Evolutionary conservation across 2,113 vertebrate genomes (phyloP).

Genomic region (Genyomyrus donnyi): DNA sequence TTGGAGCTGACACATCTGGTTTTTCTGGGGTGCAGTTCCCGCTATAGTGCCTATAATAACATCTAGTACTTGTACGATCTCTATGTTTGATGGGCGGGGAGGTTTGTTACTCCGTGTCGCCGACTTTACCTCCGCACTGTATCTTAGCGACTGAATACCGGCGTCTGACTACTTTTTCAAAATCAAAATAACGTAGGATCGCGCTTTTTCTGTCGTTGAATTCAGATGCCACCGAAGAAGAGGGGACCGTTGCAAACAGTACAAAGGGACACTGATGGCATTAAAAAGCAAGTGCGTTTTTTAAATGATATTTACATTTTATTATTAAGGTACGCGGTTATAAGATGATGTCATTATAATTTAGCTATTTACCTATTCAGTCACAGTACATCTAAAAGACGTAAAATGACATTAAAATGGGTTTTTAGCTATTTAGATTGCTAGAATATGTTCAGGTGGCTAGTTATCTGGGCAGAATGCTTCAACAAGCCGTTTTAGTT

Average conservation of each 20-base stretch:
- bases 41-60: background rate
- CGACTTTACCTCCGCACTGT: background rate
- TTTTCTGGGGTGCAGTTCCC: background rate
- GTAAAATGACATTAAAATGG: background rate
- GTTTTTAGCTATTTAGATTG: background rate
- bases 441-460: background rate
- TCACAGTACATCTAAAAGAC: background rate
- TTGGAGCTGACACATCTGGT: background rate
- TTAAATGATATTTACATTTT: background rate
- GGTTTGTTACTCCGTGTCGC: background rate
- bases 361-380: background rate
- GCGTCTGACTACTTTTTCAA: slow-evolving; percentile 18
- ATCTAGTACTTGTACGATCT: background rate
- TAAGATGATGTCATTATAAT: background rate
- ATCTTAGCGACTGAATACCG: slow-evolving; percentile 31
- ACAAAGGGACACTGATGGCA: slow-evolving; percentile 51
- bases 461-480: background rate
- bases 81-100: background rate
- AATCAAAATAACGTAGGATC: no score
- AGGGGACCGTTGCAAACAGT: slow-evolving; percentile 50
- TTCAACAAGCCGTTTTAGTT: background rate
- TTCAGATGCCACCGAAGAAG: slow-evolving; percentile 50
- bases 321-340: background rate
- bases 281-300: slow-evolving; percentile 46
- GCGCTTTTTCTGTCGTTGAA: background rate